Conservation (phyloP, 2,797 vertebrate species). For the Chelonia mydas region DNA sequence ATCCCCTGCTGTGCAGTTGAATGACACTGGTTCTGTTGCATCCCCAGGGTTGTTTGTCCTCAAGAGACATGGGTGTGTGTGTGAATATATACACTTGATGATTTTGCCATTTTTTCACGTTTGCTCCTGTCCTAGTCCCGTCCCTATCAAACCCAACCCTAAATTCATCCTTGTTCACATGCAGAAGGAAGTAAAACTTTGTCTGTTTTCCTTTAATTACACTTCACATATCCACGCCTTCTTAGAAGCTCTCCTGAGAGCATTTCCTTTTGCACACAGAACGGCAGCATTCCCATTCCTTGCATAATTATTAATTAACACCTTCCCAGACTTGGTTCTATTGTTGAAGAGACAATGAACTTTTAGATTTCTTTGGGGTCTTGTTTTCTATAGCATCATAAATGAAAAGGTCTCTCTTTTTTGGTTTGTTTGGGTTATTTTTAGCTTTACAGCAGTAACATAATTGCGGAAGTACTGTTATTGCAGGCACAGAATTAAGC, state of each 20-base stretch:
- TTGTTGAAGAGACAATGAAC: neutral
- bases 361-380: neutral
- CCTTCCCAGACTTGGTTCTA: constrained; percentile 8
- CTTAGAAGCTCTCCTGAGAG: neutral
- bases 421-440: neutral
- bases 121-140: constrained; percentile 46
- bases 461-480: neutral
- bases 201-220: constrained; percentile 60
- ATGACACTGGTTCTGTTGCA: neutral
- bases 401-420: neutral
- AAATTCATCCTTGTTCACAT: constrained; percentile 39
- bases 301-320: constrained; percentile 28
- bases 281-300: constrained; percentile 10
- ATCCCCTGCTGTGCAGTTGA: neutral
- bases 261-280: constrained; percentile 56
- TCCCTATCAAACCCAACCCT: constrained; percentile 46
- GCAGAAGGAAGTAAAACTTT: neutral
- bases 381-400: neutral
- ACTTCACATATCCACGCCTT: constrained; percentile 35
- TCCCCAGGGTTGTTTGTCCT: neutral
- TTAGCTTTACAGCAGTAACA: rapidly evolving
- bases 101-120: constrained; percentile 50
- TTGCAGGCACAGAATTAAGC: rapidly evolving
- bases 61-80: neutral
- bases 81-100: neutral